phyloP scores from a whole-genome alignment of 2,113 vertebrate genomes.

The Proteles cristata region DNA sequence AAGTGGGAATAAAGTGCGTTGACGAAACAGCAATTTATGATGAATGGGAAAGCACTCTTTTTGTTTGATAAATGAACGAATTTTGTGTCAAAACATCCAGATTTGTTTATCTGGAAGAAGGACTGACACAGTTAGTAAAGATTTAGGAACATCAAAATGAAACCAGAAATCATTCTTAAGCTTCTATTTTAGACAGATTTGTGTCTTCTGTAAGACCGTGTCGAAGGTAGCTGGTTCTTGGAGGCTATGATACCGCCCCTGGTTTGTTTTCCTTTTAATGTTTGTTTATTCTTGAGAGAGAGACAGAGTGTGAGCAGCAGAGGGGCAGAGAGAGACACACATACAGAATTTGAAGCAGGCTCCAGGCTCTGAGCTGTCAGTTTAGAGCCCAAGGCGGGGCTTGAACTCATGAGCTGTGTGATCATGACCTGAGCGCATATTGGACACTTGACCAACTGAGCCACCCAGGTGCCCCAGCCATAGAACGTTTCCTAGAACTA shows the following conservation, averaged over 20 bases:
- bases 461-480: too few relatives aligned
- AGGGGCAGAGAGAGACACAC: too few relatives aligned
- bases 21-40: background rate
- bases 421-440: too few relatives aligned
- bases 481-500: background rate
- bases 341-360: too few relatives aligned
- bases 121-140: background rate
- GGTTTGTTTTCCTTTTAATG: too few relatives aligned
- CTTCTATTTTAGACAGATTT: background rate
- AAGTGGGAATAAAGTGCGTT: background rate
- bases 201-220: background rate
- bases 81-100: background rate
- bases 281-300: too few relatives aligned
- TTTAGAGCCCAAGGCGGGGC: too few relatives aligned
- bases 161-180: background rate
- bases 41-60: background rate
- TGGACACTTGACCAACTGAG: too few relatives aligned
- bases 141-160: background rate
- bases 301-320: too few relatives aligned
- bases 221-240: background rate
- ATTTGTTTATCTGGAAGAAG: background rate
- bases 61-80: background rate
- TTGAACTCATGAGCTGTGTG: too few relatives aligned
- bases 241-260: background rate
- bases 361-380: too few relatives aligned